Conservation (phyloP, 2,797 vertebrate genomes). For the Tamandua tetradactyla region DNA sequence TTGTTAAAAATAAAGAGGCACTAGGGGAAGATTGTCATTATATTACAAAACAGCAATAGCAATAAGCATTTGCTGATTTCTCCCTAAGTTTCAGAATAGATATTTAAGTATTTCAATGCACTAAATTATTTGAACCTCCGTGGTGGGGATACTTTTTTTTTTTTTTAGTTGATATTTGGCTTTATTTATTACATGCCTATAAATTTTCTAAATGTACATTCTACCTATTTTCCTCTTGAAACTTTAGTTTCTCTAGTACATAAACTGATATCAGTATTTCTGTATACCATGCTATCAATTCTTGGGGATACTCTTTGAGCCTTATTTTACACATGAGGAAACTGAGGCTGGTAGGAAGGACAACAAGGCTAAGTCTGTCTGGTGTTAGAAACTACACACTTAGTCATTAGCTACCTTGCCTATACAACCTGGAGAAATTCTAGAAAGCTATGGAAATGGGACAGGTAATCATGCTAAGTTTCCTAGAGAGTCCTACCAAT, state of each 20-base stretch:
- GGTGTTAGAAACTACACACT: not conserved
- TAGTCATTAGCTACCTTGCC: not conserved
- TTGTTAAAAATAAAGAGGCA: not conserved
- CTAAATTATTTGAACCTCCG: not conserved
- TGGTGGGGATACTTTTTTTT: not conserved
- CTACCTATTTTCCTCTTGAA: not conserved
- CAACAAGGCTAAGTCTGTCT: not conserved
- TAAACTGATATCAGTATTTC: not conserved
- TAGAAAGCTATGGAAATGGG: not conserved
- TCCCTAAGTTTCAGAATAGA: not conserved
- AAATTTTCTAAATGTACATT: constrained; percentile 42
- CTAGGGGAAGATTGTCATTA: not conserved
- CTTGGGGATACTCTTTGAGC: no score
- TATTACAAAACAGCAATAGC: constrained; percentile 3
- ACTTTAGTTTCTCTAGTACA: not conserved
- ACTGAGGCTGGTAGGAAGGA: not conserved
- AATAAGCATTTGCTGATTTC: not conserved
- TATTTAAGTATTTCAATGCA: not conserved
- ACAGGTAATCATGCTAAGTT: not conserved
- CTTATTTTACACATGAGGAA: not conserved
- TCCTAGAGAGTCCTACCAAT: not conserved
- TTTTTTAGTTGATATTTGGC: not conserved
- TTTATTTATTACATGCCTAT: constrained; percentile 3
- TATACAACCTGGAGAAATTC: not conserved
- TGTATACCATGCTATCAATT: not conserved